Evolutionary conservation across 2,113 vertebrate genomes (phyloP), one percentile per base, ranked within the genome.

Genomic region (Bos taurus): DNA sequence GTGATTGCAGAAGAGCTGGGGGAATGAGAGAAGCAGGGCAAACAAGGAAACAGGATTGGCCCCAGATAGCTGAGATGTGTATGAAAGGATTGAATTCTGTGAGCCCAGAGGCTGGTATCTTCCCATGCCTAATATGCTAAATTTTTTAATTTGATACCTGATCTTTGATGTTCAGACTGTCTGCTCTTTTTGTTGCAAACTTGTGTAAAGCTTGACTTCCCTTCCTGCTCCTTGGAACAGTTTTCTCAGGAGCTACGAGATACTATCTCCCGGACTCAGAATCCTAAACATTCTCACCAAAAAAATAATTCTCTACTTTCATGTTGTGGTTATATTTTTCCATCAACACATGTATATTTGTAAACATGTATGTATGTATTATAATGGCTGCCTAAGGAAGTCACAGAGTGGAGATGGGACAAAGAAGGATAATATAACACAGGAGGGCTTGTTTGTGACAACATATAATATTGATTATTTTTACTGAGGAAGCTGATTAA

Each of bases 251-350:
- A 25, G 36, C 36, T 43, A 43, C 0, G 1, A 74, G 36, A 43
- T 26, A 6, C 71, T 43, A 23, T 43, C 36, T 43, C 21, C 36
- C 0, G 0, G 5, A 43, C 5, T 74, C 36, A 25, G 21, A 43
- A 43, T 74, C 71, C 21, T 43, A 74, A 43, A 74, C 21, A 14
- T 13, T 74, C 11, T 14, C 36, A 74, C 71, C 11, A 74, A 74
- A 43, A 74, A 74, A 43, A 25, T 43, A 74, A 43, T 12, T 36
- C 36, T 74, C 2, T 74, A 74, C 71, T 74, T 74, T 40, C 6
- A 43, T 25, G 3, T 77, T 77, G 6, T 77, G 36, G 5, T 14
- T 77, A 26, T 77, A 77, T 77, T 77, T 77, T 77, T 43, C 71
- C 3, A 3, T 25, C 40, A 67, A 48, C 10, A 43, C 11, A 26